Base-by-base conservation (phyloP, 2,113 vertebrate genomes). In the Strix uralensis region DNA sequence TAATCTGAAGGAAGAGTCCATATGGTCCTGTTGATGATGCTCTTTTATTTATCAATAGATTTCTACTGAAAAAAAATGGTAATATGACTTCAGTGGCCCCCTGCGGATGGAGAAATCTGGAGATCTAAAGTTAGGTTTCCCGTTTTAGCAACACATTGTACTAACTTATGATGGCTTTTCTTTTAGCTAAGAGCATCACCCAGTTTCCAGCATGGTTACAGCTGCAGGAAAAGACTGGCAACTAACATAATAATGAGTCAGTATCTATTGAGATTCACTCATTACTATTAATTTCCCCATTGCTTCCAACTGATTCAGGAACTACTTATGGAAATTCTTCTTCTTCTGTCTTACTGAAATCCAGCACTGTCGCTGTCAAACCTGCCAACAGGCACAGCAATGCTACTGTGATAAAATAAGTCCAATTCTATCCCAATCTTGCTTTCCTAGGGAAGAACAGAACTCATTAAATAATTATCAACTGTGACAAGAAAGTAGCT, bases 291-390 rank as follows among this genome's bases (percentile, higher is more conserved):
- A 97, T 92, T 89, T 88, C 85, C 52, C 46, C 3, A 4, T 72
- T 78, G 78, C 84, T 94, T 38, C 69, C 74, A 93, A 83, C 62
- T 71, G 55, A 91, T 95, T 91, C 86, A 92, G 74, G 83, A 96
- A 61, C 84, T 91, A 97, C 96, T 98, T 97, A 97, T 94, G 94
- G 96, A 97, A 97, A 97, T 97, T 94, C 92, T 95, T 96, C 92
- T 96, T 96, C 94, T 96, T 94, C 96, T 92, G 72, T 94, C 92
- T 92, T 92, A 70, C 90, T 92, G 84, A 86, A 98, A 96, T 97
- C 92, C 93, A 94, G 79, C 23, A 11, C 86, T 89, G 77, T n/a
- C 86, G 66, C 73, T 93, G 47, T 94, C 95, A 96, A 93, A 94
- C 36, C 65, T 88, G 92, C 95, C 95, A 94, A 96, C 90, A 94